These are phyloP conservation scores for Abramis brama DNA, from an alignment of 2,113 vertebrate species.

Conservation along the genomic window DNA sequence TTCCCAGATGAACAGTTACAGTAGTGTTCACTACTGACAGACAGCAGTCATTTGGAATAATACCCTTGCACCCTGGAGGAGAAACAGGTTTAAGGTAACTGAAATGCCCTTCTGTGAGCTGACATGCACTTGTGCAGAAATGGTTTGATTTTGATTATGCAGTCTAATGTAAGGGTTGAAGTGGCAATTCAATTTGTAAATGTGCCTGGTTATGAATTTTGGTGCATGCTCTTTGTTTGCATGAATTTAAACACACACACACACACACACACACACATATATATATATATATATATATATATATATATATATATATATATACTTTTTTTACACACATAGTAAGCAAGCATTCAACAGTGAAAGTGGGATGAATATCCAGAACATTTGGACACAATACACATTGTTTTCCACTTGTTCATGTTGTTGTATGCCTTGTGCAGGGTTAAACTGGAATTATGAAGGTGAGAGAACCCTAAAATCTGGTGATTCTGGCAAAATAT, in stretches of 20 bases:
- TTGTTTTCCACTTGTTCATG: no score
- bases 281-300: no score
- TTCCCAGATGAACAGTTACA: constrained; percentile 23
- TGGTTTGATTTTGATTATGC: neutral
- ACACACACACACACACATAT: no score
- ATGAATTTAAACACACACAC: no score
- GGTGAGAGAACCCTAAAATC: neutral
- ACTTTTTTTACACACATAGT: neutral
- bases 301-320: no score
- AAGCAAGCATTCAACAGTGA: neutral
- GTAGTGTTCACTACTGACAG: constrained; percentile 16
- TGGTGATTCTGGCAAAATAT: neutral
- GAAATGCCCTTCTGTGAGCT: neutral
- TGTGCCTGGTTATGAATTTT: neutral
- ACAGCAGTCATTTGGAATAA: constrained; percentile 27
- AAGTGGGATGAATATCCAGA: neutral
- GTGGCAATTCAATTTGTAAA: neutral
- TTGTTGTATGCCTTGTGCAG: no score
- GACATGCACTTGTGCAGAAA: neutral
- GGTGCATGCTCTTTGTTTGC: neutral
- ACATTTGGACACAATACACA: neutral
- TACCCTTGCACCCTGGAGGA: constrained; percentile 1
- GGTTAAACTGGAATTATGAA: neutral
- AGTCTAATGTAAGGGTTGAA: neutral
- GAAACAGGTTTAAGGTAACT: constrained; percentile 12